Conservation (phyloP, 2,113 vertebrate species). For the Stigmatopora nigra region DNA sequence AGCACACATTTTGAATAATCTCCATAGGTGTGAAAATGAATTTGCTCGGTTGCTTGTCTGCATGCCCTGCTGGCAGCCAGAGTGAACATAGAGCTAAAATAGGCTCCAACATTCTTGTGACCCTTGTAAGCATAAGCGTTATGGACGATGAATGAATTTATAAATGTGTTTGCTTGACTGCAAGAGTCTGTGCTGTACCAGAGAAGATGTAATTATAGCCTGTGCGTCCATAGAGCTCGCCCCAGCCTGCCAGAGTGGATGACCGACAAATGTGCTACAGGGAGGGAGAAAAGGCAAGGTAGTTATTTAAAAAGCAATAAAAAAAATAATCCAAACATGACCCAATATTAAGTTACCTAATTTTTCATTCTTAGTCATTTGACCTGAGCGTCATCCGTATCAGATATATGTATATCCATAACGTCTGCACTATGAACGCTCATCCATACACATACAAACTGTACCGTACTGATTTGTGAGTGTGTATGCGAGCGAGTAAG, state of each 20-base stretch:
- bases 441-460: no score
- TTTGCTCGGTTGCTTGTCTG: no score
- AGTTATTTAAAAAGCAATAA: not conserved
- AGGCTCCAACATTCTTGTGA: no score
- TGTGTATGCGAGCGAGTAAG: no score
- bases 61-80: no score
- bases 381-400: not conserved
- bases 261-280: slow-evolving; percentile 93
- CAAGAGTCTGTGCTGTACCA: slow-evolving; percentile 66
- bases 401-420: no score
- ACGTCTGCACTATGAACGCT: no score
- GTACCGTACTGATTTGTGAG: no score
- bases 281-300: not conserved
- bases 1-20: no score
- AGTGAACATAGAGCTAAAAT: no score
- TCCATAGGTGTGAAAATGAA: no score
- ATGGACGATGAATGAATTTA: not conserved
- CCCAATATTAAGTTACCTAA: not conserved
- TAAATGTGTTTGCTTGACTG: not conserved
- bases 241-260: slow-evolving; percentile 94
- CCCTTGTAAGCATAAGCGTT: no score
- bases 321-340: not conserved
- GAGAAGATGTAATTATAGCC: slow-evolving; percentile 99
- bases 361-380: not conserved
- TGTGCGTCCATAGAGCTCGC: slow-evolving; percentile 93